Conservation (phyloP, 2,888 invertebrate genomes). For the Folsomia candida region DNA sequence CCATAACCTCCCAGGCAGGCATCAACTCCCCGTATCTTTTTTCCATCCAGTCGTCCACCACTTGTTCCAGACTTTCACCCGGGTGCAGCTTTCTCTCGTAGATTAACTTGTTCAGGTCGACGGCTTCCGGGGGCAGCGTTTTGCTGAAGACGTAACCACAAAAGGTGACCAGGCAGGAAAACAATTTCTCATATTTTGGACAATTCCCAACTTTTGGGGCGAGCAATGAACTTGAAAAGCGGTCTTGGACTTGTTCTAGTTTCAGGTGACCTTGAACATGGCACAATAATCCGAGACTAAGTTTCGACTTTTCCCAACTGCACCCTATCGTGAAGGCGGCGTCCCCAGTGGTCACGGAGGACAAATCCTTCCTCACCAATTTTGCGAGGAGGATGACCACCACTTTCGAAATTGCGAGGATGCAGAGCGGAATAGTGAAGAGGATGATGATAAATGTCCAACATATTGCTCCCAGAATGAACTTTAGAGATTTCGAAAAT, state of each 20-base stretch:
- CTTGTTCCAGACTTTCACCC: slow-evolving; percentile 23
- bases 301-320: slow-evolving; percentile 37
- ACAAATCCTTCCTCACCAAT: slow-evolving; percentile 29
- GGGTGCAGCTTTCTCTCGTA: slow-evolving; percentile 18
- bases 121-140: slow-evolving; percentile 28
- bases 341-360: slow-evolving; percentile 34
- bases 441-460: slow-evolving; percentile 34
- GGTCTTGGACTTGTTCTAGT: slow-evolving; percentile 34
- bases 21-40: slow-evolving; percentile 25
- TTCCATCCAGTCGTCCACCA: slow-evolving; percentile 37
- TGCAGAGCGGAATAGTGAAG: slow-evolving; percentile 29
- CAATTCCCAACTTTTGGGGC: slow-evolving; percentile 31
- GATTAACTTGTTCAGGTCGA: slow-evolving; percentile 33
- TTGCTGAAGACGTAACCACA: slow-evolving; percentile 40
- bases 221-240: slow-evolving; percentile 30
- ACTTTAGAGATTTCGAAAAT: not conserved
- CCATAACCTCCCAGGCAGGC: slow-evolving; percentile 41
- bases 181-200: slow-evolving; percentile 41
- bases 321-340: slow-evolving; percentile 39
- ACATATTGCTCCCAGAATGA: slow-evolving; percentile 18
- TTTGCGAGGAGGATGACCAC: slow-evolving; percentile 27
- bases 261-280: slow-evolving; percentile 35
- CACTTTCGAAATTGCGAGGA: slow-evolving; percentile 35
- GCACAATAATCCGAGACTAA: slow-evolving; percentile 34
- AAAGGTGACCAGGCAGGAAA: slow-evolving; percentile 39